Conservation (phyloP, 2,888 invertebrate genomes). For the Scaptomyza caliginosa region DNA sequence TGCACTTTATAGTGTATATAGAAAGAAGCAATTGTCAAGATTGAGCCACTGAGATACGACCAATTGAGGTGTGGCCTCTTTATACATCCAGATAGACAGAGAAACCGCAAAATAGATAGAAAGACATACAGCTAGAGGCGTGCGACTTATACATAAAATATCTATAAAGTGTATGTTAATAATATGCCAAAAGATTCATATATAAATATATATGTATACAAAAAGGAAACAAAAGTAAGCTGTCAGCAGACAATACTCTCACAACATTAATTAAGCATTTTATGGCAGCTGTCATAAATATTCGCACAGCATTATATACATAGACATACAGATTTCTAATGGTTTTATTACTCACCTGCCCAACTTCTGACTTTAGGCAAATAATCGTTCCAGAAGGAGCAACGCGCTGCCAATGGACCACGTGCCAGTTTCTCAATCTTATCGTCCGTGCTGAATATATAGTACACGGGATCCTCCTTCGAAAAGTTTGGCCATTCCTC, state of each 20-base stretch:
- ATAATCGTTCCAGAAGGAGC: conserved; percentile 98
- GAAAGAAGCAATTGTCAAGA: conserved; percentile 13
- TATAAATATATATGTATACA: not conserved
- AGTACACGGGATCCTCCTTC: conserved; percentile 93
- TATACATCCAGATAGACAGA: conserved; percentile 4
- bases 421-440: conserved; percentile 86
- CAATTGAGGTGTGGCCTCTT: conserved; percentile 50
- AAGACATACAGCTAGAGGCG: conserved; percentile 11
- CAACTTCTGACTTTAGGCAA: conserved; percentile 93
- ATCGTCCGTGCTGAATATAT: conserved; percentile 93
- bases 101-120: not conserved
- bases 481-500: conserved; percentile 94
- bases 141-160: conserved; percentile 27
- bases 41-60: conserved; percentile 11
- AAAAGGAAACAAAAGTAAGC: conserved; percentile 23
- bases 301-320: not conserved
- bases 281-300: not conserved
- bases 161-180: conserved; percentile 52
- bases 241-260: conserved; percentile 10
- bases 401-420: conserved; percentile 93
- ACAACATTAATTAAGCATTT: conserved; percentile 16
- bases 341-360: conserved; percentile 85
- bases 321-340: not conserved
- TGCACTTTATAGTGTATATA: conserved; percentile 21
- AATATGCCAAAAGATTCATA: conserved; percentile 47